Evolutionary conservation across 1,140 invertebrate genomes (phyloP).

Genomic region (Lucilia cuprina): DNA sequence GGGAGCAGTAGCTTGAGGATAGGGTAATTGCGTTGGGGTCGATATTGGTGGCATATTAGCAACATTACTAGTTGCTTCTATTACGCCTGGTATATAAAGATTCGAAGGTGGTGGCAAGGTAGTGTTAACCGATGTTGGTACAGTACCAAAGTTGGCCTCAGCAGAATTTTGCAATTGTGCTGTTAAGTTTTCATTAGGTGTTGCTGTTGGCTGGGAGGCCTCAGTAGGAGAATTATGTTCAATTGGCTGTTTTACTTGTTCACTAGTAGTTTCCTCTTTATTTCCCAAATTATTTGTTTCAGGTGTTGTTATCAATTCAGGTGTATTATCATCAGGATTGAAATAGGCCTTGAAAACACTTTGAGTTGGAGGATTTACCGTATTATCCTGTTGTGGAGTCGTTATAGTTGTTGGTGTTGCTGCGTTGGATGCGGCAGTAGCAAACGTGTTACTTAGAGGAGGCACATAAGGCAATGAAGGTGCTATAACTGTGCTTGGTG

Average conservation of each 20-base stretch:
- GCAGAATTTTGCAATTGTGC: neutral
- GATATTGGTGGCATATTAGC: neutral
- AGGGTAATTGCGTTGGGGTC: conserved; percentile 47
- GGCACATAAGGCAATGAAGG: conserved; percentile 62
- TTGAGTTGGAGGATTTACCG: conserved; percentile 37
- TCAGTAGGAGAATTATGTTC: conserved; percentile 22
- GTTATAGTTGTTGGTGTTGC: conserved; percentile 17
- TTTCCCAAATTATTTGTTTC: neutral
- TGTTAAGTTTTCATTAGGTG: neutral
- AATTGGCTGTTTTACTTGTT: conserved; percentile 8
- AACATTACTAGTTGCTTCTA: conserved; percentile 39
- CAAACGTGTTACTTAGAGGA: conserved; percentile 58
- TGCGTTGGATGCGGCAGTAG: conserved; percentile 47
- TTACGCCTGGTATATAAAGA: conserved; percentile 39
- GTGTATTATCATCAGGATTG: conserved; percentile 50
- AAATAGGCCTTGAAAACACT: conserved; percentile 59
- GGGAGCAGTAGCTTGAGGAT: conserved; percentile 51
- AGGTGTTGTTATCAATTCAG: neutral
- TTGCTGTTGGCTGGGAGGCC: neutral
- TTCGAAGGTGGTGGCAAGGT: conserved; percentile 38
- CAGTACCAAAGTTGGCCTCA: conserved; percentile 2
- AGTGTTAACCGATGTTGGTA: conserved; percentile 42
- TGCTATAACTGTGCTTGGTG: conserved; percentile 56
- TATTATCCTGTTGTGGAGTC: neutral
- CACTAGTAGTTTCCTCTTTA: neutral